These are phyloP conservation scores for Dendrolimus houi DNA, from an alignment of 2,888 invertebrate species.

Conservation along the genomic window DNA sequence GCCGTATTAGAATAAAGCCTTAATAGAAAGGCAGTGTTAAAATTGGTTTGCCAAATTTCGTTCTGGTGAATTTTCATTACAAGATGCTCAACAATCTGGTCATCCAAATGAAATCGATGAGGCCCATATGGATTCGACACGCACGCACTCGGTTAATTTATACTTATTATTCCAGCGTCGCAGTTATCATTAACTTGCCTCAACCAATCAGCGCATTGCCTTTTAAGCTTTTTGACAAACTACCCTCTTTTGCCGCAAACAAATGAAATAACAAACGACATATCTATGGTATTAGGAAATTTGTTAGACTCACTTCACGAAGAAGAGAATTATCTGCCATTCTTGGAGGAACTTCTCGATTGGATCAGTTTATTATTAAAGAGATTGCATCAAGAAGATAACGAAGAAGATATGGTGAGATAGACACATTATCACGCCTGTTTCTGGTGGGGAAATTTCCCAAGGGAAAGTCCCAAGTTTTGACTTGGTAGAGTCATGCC, in stretches of 20 bases:
- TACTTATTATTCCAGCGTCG: too few relatives aligned
- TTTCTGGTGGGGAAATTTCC: not conserved
- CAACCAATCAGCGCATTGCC: slow-evolving; percentile 39
- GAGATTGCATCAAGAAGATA: slow-evolving; percentile 24
- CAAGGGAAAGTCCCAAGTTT: not conserved
- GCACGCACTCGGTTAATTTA: too few relatives aligned
- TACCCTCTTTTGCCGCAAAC: slow-evolving; percentile 26
- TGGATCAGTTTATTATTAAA: slow-evolving; percentile 25
- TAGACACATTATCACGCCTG: slow-evolving; percentile 3
- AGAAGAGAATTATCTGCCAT: slow-evolving; percentile 50
- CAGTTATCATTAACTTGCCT: slow-evolving; percentile 14
- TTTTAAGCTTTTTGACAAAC: slow-evolving; percentile 30
- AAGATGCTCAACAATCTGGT: not conserved
- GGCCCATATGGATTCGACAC: slow-evolving; percentile 24
- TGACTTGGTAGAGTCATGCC: not conserved
- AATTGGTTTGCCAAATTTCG: too few relatives aligned
- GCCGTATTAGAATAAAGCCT: slow-evolving; percentile 4
- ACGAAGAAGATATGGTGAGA: slow-evolving; percentile 29
- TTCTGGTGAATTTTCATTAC: not conserved
- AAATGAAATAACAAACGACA: slow-evolving; percentile 37
- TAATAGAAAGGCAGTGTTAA: slow-evolving; percentile 10
- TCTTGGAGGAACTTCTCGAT: slow-evolving; percentile 45
- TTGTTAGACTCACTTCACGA: slow-evolving; percentile 48
- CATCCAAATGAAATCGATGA: not conserved
- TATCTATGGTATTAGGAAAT: slow-evolving; percentile 47